Evolutionary conservation across 2,888 invertebrate species (phyloP).

Genomic region (Dinocampus coccinellae): DNA sequence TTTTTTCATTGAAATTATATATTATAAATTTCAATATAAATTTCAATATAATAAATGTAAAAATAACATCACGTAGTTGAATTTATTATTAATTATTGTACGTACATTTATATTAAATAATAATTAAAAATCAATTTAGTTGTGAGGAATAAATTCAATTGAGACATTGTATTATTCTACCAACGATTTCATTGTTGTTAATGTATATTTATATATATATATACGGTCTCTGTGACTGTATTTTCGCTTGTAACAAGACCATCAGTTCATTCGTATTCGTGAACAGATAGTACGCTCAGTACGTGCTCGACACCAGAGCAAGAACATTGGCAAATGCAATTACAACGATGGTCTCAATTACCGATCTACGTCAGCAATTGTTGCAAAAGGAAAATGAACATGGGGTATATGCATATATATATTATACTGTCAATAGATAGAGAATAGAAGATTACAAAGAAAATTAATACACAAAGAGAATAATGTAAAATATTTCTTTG

Average conservation of each 20-base stretch:
- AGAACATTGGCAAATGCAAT: constrained; percentile 55
- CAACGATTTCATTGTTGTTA: constrained; percentile 7
- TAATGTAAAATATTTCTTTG: background rate
- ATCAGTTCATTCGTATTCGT: constrained; percentile 59
- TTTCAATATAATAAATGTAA: background rate
- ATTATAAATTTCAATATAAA: background rate
- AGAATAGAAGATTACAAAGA: background rate
- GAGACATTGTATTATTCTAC: constrained; percentile 5
- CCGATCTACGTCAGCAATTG: constrained; percentile 58
- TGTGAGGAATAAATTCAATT: background rate
- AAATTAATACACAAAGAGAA: background rate
- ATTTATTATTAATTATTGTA: no score
- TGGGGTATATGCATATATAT: constrained; percentile 5
- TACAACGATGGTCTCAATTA: constrained; percentile 61
- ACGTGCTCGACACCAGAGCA: constrained; percentile 54
- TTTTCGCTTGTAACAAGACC: constrained; percentile 47
- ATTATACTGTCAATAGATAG: background rate
- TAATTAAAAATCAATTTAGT: background rate
- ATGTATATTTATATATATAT: background rate
- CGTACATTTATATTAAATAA: background rate
- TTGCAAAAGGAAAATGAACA: constrained; percentile 46
- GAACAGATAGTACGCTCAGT: constrained; percentile 43
- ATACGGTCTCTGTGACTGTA: background rate
- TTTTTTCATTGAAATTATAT: constrained; percentile 18
- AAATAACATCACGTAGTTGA: no score